Percentiles rank a stretch among this genome's conserved stretches.
These are phyloP conservation scores for Xenopus petersii DNA, from an alignment of 2,797 vertebrate species.

Conservation along the genomic window DNA sequence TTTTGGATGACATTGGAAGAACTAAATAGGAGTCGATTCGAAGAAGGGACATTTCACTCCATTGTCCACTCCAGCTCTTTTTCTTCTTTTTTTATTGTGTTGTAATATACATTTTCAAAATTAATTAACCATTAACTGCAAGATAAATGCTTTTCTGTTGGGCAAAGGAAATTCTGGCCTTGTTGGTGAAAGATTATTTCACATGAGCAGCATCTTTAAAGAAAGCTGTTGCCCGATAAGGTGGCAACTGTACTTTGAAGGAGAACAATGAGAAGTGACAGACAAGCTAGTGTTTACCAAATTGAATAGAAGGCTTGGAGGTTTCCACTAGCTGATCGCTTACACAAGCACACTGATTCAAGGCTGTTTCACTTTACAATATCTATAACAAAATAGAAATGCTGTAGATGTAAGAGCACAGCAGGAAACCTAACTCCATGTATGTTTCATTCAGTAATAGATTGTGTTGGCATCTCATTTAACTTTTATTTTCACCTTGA, in stretches of 20 bases:
- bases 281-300: slow-evolving; percentile 68
- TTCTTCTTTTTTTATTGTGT: slow-evolving; percentile 60
- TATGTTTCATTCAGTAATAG: slow-evolving; percentile 2
- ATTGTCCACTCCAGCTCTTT: slow-evolving; percentile 65
- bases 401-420: slow-evolving; percentile 48
- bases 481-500: slow-evolving; percentile 1
- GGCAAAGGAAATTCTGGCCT: slow-evolving; percentile 61
- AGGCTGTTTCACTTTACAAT: slow-evolving; percentile 54
- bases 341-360: slow-evolving; percentile 58
- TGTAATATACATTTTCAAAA: slow-evolving; percentile 76
- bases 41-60: slow-evolving; percentile 68
- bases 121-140: slow-evolving; percentile 76
- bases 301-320: slow-evolving; percentile 53
- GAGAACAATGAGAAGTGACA: slow-evolving; percentile 66
- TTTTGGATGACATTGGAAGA: slow-evolving; percentile 81
- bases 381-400: slow-evolving; percentile 56
- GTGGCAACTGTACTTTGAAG: slow-evolving; percentile 69
- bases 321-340: slow-evolving; percentile 57
- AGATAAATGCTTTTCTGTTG: slow-evolving; percentile 73
- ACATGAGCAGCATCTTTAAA: slow-evolving; percentile 56
- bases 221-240: slow-evolving; percentile 75
- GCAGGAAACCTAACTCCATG: slow-evolving; percentile 46
- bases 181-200: slow-evolving; percentile 65
- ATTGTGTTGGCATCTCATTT: slow-evolving; percentile 37
- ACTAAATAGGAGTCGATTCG: slow-evolving; percentile 75